Conservation (phyloP, 2,888 invertebrate genomes). For the Zygogramma bicolorata region DNA sequence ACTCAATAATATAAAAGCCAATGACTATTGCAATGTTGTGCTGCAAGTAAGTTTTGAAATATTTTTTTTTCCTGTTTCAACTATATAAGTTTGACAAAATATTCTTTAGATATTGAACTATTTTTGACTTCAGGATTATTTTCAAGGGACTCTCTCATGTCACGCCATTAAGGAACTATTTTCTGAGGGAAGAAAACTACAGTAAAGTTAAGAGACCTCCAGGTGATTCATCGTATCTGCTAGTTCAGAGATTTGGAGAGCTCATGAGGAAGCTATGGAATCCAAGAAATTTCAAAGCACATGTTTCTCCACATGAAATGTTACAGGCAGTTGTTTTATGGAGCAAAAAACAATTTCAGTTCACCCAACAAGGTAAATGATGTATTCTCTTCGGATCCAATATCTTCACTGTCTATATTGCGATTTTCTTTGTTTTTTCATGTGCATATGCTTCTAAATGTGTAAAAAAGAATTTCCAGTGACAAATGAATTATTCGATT, state of each 20-base stretch:
- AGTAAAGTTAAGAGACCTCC: conserved; percentile 90
- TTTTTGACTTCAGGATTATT: neutral
- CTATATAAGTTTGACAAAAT: neutral
- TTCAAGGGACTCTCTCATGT: conserved; percentile 94
- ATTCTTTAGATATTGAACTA: too few species aligned
- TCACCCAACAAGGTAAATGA: conserved; percentile 91
- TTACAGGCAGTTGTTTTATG: conserved; percentile 97
- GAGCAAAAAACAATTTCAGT: conserved; percentile 97
- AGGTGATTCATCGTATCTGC: conserved; percentile 91
- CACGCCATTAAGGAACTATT: conserved; percentile 93
- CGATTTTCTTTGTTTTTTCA: conserved; percentile 1
- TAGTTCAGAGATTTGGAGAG: conserved; percentile 95
- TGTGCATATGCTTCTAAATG: too few species aligned
- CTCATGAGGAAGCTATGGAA: conserved; percentile 98
- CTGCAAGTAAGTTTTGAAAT: conserved; percentile 77
- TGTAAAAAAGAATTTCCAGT: too few species aligned
- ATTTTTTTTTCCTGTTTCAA: neutral
- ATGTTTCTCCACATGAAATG: conserved; percentile 99
- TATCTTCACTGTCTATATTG: neutral
- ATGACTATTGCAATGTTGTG: conserved; percentile 99
- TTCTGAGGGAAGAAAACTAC: conserved; percentile 94
- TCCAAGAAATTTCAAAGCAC: conserved; percentile 98
- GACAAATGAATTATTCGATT: too few species aligned
- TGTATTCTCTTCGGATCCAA: neutral
- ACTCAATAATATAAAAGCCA: conserved; percentile 99